These are phyloP conservation scores for Nemopilema nomurai DNA, from an alignment of 30 jellyfish, hydroid and myxozoan species.

Conservation along the genomic window DNA sequence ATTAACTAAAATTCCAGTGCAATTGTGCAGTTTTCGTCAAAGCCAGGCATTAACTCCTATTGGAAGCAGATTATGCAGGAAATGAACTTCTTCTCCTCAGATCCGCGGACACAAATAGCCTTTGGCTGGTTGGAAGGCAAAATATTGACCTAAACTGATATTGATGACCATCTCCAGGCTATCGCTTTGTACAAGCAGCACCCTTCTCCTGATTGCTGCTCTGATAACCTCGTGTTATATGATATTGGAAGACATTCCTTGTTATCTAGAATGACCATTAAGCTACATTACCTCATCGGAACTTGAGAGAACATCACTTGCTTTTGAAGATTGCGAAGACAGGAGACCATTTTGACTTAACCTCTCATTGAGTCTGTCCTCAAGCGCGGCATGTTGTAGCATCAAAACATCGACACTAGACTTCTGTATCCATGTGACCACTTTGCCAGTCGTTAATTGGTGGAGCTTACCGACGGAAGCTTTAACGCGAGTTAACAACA, in stretches of 20 bases:
- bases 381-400: conserved; percentile 6
- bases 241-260: no score
- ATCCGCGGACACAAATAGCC: background rate
- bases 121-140: background rate
- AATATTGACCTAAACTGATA: no score
- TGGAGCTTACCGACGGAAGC: background rate
- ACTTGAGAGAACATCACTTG: background rate
- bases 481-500: background rate
- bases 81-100: background rate
- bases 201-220: no score
- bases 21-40: no score
- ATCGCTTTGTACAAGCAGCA: no score
- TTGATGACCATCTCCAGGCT: no score
- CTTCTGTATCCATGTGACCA: conserved; percentile 1
- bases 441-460: background rate
- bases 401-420: background rate
- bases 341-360: background rate
- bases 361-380: conserved; percentile 3
- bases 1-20: no score
- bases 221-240: no score
- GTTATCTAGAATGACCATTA: no score
- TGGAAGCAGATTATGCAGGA: no score
- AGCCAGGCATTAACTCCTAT: no score
- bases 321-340: background rate
- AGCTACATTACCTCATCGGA: background rate